These are phyloP conservation scores for Plutella xylostella DNA, from an alignment of 2,888 invertebrate genomes.

Conservation along the genomic window DNA sequence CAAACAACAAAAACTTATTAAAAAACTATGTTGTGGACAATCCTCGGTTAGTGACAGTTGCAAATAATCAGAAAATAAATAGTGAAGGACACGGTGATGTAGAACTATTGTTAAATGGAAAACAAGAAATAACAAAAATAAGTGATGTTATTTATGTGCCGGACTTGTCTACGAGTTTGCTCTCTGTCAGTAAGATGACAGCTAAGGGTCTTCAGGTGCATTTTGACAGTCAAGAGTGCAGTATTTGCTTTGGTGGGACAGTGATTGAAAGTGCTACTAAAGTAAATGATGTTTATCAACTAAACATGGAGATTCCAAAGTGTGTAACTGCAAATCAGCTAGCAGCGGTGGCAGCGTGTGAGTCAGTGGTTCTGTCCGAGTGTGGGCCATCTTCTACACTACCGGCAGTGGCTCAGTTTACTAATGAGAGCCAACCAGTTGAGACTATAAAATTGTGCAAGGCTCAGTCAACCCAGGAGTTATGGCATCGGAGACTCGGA, in stretches of 20 bases:
- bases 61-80: slow-evolving; percentile 12
- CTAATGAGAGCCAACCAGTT: background rate
- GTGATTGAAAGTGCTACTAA: background rate
- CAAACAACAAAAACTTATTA: slow-evolving; percentile 11
- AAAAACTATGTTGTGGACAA: slow-evolving; percentile 12
- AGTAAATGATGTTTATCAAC: background rate
- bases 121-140: slow-evolving; percentile 1
- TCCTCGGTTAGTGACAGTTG: slow-evolving; percentile 10
- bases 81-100: slow-evolving; percentile 16
- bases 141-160: slow-evolving; percentile 6
- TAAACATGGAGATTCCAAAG: background rate
- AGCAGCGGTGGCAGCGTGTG: background rate
- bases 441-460: background rate
- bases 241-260: background rate
- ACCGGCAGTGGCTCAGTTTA: background rate
- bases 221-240: background rate
- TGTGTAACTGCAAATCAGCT: background rate
- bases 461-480: slow-evolving; percentile 7
- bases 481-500: slow-evolving; percentile 19
- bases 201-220: background rate
- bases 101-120: slow-evolving; percentile 12
- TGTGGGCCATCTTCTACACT: background rate
- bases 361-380: background rate
- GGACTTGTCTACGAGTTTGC: background rate
- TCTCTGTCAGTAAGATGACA: background rate